Evolutionary conservation across 2,888 invertebrate genomes (phyloP).

Genomic region (Glyphotaelius pellucidus): DNA sequence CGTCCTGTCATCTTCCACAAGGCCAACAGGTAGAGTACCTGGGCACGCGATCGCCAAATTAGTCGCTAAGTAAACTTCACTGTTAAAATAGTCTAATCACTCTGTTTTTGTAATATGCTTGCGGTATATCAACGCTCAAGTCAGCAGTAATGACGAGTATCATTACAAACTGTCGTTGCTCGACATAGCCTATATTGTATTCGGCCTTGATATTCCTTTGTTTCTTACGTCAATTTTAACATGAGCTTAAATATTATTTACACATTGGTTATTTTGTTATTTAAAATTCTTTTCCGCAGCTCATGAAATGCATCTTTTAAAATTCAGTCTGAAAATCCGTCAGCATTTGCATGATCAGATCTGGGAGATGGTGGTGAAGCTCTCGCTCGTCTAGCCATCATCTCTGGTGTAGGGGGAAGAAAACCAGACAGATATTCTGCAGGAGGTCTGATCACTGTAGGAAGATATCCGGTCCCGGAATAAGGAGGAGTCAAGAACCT

Average conservation of each 20-base stretch:
- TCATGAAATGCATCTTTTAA: neutral
- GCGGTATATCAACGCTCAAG: too few species aligned
- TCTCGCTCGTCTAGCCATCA: conserved; percentile 74
- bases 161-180: too few species aligned
- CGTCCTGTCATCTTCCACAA: neutral
- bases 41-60: too few species aligned
- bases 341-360: conserved; percentile 76
- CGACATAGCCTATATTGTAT: too few species aligned
- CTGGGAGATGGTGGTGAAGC: conserved; percentile 76
- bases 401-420: conserved; percentile 73
- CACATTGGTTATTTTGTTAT: neutral
- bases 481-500: conserved; percentile 90
- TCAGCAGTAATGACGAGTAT: too few species aligned
- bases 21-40: too few species aligned
- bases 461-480: conserved; percentile 88
- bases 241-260: neutral
- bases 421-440: conserved; percentile 75
- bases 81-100: too few species aligned
- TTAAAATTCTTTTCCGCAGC: neutral
- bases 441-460: conserved; percentile 84
- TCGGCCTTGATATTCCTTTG: neutral
- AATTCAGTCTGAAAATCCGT: conserved; percentile 75
- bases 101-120: too few species aligned
- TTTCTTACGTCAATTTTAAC: neutral
- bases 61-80: too few species aligned